Conservation (phyloP, 2,888 invertebrate species). For the Odontocolon sp. region DNA sequence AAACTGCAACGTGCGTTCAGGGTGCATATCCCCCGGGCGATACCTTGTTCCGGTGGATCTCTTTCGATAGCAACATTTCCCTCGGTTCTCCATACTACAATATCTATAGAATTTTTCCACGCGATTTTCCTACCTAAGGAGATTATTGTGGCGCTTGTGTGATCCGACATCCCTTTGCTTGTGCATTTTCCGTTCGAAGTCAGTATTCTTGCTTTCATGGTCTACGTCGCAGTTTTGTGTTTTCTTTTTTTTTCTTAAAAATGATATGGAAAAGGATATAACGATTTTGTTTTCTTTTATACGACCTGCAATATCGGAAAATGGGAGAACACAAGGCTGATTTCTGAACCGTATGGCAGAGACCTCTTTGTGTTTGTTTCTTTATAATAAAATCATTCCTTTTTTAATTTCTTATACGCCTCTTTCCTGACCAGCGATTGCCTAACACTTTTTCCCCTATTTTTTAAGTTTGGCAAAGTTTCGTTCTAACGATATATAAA, state of each 20-base stretch:
- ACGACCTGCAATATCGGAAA: too few species aligned
- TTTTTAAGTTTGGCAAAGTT: not conserved
- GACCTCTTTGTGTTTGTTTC: not conserved
- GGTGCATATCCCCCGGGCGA: not conserved
- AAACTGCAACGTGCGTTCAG: not conserved
- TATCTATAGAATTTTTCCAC: slow-evolving; percentile 5
- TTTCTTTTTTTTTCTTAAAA: not conserved
- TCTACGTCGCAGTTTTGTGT: not conserved
- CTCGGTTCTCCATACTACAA: not conserved
- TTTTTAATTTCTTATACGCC: not conserved
- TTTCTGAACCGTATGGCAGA: not conserved
- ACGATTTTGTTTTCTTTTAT: too few species aligned
- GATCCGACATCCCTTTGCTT: too few species aligned
- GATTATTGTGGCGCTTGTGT: not conserved
- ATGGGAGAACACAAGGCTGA: not conserved
- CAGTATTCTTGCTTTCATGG: not conserved
- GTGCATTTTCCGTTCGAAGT: not conserved
- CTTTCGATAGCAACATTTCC: not conserved
- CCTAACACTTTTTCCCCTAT: slow-evolving; percentile 1
- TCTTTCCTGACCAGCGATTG: not conserved
- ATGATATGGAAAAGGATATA: not conserved
- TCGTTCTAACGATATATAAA: not conserved
- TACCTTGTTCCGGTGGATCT: not conserved
- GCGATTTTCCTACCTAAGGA: slow-evolving; percentile 5
- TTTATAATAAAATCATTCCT: not conserved